Conservation (phyloP, 2,113 vertebrate species). For the Nematolebias whitei region DNA sequence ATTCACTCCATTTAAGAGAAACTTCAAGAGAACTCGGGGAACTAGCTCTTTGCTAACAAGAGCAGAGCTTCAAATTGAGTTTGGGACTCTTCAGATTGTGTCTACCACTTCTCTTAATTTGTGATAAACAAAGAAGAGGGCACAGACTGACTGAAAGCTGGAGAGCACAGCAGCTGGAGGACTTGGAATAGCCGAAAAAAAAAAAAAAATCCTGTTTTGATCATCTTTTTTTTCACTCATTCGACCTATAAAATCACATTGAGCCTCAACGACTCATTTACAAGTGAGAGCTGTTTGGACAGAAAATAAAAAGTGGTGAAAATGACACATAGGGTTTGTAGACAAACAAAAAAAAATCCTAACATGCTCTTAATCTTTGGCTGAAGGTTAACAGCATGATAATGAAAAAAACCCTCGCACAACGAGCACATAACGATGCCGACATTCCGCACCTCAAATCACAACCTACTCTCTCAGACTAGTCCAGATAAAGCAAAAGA, state of each 20-base stretch:
- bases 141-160: slow-evolving; percentile 63
- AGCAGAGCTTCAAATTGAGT: slow-evolving; percentile 23
- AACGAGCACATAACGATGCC: no score
- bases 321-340: no score
- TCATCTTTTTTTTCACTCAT: no score
- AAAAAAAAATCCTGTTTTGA: slow-evolving; percentile 75
- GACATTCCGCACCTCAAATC: slow-evolving; percentile 79
- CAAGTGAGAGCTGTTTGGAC: no score
- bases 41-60: slow-evolving; percentile 11
- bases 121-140: slow-evolving; percentile 64
- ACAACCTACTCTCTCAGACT: slow-evolving; percentile 30
- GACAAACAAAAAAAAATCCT: no score
- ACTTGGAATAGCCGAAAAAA: slow-evolving; percentile 71
- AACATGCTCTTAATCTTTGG: no score
- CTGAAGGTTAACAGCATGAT: no score
- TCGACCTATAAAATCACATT: no score
- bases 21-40: background rate
- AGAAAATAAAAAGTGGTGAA: no score
- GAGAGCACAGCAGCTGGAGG: slow-evolving; percentile 65
- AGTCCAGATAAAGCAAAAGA: slow-evolving; percentile 40
- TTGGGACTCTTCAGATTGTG: slow-evolving; percentile 37
- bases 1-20: background rate
- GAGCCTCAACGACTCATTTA: no score
- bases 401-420: no score
- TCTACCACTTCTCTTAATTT: slow-evolving; percentile 35